Evolutionary conservation across 1,140 invertebrate species (phyloP).

Genomic region (Hycleus phaleratus): DNA sequence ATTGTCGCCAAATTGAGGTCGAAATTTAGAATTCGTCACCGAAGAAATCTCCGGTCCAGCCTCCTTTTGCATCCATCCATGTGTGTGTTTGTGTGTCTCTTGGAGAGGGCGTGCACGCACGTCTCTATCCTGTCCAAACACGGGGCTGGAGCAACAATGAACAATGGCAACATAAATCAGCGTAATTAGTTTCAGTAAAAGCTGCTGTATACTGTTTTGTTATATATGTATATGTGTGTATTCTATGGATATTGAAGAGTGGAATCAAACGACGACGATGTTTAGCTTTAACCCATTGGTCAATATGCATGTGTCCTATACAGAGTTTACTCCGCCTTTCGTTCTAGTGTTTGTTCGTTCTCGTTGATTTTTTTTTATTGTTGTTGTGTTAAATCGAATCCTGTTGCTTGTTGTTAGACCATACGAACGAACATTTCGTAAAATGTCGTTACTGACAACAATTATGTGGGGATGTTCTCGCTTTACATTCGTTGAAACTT

Average conservation of each 20-base stretch:
- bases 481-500: no score
- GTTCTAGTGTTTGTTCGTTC: slow-evolving; percentile 15
- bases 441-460: no score
- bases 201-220: slow-evolving; percentile 32
- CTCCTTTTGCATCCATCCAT: no score
- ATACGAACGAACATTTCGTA: no score
- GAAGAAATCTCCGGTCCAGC: no score
- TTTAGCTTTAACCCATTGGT: slow-evolving; percentile 35
- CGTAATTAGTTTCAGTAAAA: slow-evolving; percentile 54
- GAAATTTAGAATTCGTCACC: no score
- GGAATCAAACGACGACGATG: slow-evolving; percentile 7
- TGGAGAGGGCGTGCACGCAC: slow-evolving; percentile 37
- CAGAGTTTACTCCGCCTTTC: slow-evolving; percentile 39
- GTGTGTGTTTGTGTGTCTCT: not conserved
- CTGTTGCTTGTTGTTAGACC: slow-evolving; percentile 7
- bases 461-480: no score
- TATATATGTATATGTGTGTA: no score
- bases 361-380: no score
- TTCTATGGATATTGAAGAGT: slow-evolving; percentile 37
- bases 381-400: slow-evolving; percentile 24
- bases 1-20: no score
- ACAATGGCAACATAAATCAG: slow-evolving; percentile 60
- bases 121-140: slow-evolving; percentile 36
- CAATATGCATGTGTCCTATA: slow-evolving; percentile 27
- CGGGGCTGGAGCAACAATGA: slow-evolving; percentile 48